Evolutionary conservation across 1,140 invertebrate species (phyloP).

Genomic region (Heliconius hewitsoni): DNA sequence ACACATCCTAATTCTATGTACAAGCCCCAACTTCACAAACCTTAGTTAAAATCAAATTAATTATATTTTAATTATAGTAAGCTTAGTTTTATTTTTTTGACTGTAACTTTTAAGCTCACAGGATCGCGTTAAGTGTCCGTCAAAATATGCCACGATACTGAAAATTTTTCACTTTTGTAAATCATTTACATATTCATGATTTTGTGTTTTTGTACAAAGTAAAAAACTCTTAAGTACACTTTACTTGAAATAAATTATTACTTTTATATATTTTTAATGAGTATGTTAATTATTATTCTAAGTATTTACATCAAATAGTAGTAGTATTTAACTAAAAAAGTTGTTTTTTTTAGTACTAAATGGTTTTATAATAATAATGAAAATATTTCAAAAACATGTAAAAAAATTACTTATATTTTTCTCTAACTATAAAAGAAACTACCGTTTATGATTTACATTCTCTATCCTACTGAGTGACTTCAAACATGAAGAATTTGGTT

Average conservation of each 20-base stretch:
- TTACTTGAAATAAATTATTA: not conserved
- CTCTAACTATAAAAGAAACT: not conserved
- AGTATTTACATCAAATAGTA: not conserved
- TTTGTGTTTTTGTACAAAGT: no score
- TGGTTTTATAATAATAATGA: not conserved
- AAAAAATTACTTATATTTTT: not conserved
- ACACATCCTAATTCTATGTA: no score
- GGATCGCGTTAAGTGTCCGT: no score
- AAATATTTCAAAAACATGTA: not conserved
- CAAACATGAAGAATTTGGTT: conserved; percentile 2
- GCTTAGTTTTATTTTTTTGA: no score
- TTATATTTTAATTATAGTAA: no score
- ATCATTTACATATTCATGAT: no score
- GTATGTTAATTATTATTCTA: not conserved
- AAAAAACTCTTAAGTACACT: not conserved
- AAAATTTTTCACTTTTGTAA: no score
- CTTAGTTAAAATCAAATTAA: no score
- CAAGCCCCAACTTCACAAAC: no score
- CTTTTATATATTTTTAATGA: not conserved
- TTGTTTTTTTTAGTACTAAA: not conserved
- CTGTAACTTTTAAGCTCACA: no score
- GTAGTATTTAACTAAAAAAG: no score
- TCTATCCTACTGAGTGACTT: not conserved
- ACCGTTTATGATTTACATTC: not conserved
- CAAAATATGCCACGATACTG: no score